phyloP scores from a whole-genome alignment of 2,113 vertebrate species.

The Megaceryle maxima region DNA sequence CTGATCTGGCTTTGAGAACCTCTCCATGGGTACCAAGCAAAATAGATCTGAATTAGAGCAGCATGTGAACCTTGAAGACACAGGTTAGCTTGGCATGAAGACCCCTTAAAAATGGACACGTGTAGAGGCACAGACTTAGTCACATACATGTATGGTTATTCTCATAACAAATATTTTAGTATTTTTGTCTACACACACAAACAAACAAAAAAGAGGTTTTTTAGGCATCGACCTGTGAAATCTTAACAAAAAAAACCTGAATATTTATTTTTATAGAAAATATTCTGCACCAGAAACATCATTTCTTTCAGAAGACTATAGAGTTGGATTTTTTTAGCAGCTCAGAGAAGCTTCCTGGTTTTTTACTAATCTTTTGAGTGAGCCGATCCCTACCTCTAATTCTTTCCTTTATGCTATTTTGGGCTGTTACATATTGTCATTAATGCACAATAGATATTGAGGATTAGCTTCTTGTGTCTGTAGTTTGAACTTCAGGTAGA shows the following conservation, averaged over 20 bases:
- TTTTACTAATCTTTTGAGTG: not conserved
- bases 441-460: not conserved
- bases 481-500: constrained; percentile 14
- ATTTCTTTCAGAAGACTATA: not conserved
- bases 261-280: not conserved
- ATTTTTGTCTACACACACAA: not conserved
- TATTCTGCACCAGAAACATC: not conserved
- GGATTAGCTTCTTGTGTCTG: not conserved
- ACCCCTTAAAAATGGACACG: not conserved
- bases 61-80: not conserved
- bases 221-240: not conserved
- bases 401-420: not conserved
- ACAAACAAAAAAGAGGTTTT: not conserved
- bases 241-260: not conserved
- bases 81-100: not conserved
- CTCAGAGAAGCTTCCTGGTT: not conserved
- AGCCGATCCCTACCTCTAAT: not conserved
- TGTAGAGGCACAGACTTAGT: not conserved
- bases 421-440: not conserved
- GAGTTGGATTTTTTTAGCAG: not conserved
- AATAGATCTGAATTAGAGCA: not conserved
- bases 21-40: not conserved
- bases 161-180: not conserved
- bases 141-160: not conserved
- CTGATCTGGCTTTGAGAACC: not conserved